Evolutionary conservation across 1,140 invertebrate species (phyloP), one percentile per base, ranked within the genome.

Genomic region (Magallana angulata): DNA sequence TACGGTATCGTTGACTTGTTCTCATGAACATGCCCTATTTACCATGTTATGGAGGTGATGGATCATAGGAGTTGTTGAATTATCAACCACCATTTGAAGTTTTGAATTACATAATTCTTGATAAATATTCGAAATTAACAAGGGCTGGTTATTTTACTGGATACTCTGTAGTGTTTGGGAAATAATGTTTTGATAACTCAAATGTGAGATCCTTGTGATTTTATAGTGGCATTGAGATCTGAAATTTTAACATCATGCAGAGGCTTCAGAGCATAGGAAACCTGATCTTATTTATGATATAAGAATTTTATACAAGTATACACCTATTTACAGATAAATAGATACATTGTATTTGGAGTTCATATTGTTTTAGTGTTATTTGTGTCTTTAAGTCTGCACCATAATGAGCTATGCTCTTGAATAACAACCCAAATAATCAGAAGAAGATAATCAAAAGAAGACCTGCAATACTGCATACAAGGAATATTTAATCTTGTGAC

Each of bases 371-470:
- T 64, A 8, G 60, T 18, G 60, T 5, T 5, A 2, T 64, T 64
- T 64, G 18, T n/a, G 24, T 76, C 68, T 3, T 76, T 76, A 9
- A 76, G 11, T 30, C 5, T 30, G 68, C 24, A 12, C 18, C 12
- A 12, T 76, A 76, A 30, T 76, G 24, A 76, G 18, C 36, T 76
- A 36, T 76, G 36, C 36, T 48, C 36, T 48, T 30, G 12, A 12
- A 12, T 76, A 30, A 12, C 36, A 8, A 76, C 16, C 16, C 24
- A 30, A 18, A 76, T 9, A 62, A 62, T 48, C 36, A 48, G 36
- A 48, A 48, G 36, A 48, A 48, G 36, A 48, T 76, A 76, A 76
- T 76, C 24, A 76, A 76, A 76, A 30, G 68, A 76, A 76, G 68
- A 36, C 68, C 24, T 64, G 60, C 18, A 36, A 30, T 30, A 76